Evolutionary conservation across 2,888 invertebrate genomes (phyloP).

Genomic region (Papilio protenor): DNA sequence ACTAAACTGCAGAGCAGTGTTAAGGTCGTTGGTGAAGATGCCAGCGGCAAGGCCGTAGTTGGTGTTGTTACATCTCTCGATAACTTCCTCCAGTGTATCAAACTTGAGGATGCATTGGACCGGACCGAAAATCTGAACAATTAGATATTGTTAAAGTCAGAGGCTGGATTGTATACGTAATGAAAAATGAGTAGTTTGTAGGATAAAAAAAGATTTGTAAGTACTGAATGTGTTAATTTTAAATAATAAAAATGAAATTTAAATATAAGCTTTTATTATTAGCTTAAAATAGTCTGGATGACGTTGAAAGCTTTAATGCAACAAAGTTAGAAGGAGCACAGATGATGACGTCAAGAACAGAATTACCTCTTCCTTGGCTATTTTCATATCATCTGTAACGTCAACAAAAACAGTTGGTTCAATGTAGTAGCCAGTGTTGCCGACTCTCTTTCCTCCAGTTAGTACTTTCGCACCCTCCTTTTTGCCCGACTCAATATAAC

Average conservation of each 20-base stretch:
- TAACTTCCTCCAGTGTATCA: constrained; percentile 69
- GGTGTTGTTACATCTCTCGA: constrained; percentile 87
- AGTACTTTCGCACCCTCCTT: constrained; percentile 91
- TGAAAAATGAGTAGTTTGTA: too few species aligned
- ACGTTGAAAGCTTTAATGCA: neutral
- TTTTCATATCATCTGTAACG: constrained; percentile 90
- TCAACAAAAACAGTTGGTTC: constrained; percentile 91
- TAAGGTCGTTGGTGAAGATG: constrained; percentile 89
- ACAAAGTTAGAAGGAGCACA: neutral
- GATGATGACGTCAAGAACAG: neutral
- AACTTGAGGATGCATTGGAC: constrained; percentile 92
- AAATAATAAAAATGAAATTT: too few species aligned
- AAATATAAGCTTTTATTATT: too few species aligned
- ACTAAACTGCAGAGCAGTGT: constrained; percentile 89
- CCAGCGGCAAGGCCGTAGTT: constrained; percentile 93
- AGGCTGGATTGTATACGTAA: too few species aligned
- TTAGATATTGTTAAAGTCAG: neutral
- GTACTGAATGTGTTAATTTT: too few species aligned
- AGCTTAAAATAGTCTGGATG: too few species aligned
- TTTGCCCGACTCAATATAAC: constrained; percentile 90
- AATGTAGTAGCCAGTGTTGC: constrained; percentile 89
- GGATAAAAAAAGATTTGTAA: too few species aligned
- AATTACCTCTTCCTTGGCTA: constrained; percentile 89
- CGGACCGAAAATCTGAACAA: neutral
- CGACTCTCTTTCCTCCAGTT: constrained; percentile 87